These are phyloP conservation scores for Caenorhabditis brenneri DNA, from an alignment of 1,140 invertebrate genomes.

Conservation along the genomic window DNA sequence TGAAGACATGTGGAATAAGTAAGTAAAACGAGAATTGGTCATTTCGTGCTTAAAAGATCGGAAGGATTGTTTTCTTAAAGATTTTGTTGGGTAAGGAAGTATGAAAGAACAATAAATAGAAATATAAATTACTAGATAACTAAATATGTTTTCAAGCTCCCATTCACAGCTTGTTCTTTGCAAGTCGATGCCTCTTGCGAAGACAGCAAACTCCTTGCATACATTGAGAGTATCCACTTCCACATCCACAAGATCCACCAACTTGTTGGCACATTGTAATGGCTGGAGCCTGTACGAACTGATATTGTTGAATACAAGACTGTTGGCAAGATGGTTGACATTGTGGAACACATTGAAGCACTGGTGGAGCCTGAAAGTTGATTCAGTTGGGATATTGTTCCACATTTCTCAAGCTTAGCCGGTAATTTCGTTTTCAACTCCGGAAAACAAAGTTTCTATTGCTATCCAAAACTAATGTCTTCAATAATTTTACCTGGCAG, in stretches of 20 bases:
- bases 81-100: background rate
- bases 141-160: background rate
- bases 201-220: constrained; percentile 62
- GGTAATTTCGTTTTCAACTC: too few relatives aligned
- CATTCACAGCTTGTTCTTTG: constrained; percentile 48
- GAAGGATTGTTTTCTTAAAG: background rate
- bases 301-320: constrained; percentile 48
- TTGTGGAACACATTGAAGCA: constrained; percentile 57
- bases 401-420: too few relatives aligned
- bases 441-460: too few relatives aligned
- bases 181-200: constrained; percentile 56
- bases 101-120: background rate
- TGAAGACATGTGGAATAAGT: constrained; percentile 28
- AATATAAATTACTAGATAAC: constrained; percentile 33
- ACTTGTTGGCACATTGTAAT: constrained; percentile 60
- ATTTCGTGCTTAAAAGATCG: constrained; percentile 42
- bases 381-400: too few relatives aligned
- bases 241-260: constrained; percentile 54
- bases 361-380: constrained; percentile 58
- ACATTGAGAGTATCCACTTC: constrained; percentile 59
- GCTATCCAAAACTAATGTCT: background rate
- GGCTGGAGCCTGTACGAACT: constrained; percentile 55
- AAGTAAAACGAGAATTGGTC: constrained; percentile 43
- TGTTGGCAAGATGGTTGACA: constrained; percentile 57
- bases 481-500: constrained; percentile 48